phyloP scores from a whole-genome alignment of 2,888 invertebrate genomes.

The Ceriagrion tenellum region DNA sequence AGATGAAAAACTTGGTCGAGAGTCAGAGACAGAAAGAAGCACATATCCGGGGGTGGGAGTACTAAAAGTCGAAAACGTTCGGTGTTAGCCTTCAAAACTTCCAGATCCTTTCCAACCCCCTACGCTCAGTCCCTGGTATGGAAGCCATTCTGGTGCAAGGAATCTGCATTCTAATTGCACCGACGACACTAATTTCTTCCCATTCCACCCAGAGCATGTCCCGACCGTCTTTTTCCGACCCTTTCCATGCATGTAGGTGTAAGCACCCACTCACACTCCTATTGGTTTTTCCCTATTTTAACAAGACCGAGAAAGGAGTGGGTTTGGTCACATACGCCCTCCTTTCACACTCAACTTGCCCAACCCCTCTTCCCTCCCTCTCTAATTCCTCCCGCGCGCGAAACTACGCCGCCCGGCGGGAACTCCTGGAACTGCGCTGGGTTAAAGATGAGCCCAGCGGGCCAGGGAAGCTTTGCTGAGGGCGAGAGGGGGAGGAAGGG shows the following conservation, averaged over 20 bases:
- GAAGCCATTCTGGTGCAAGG: neutral
- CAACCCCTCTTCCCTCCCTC: no score
- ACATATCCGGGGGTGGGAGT: neutral
- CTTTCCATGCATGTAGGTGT: neutral
- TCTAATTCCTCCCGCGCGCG: neutral
- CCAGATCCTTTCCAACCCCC: neutral
- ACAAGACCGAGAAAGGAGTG: neutral
- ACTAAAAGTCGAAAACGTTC: neutral
- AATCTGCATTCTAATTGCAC: conserved; percentile 45
- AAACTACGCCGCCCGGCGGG: neutral
- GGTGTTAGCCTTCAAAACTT: conserved; percentile 5
- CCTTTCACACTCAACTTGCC: neutral
- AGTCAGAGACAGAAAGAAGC: neutral
- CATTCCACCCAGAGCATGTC: conserved; percentile 29
- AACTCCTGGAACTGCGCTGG: conserved; percentile 2
- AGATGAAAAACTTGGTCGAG: neutral
- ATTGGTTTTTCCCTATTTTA: neutral
- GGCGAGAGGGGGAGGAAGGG: neutral
- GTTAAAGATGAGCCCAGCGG: neutral
- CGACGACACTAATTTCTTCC: conserved; percentile 45
- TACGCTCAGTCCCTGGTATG: neutral
- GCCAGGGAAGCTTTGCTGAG: neutral
- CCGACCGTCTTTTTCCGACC: neutral
- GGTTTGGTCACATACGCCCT: neutral
- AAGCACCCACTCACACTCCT: neutral